phyloP scores from a whole-genome alignment of 2,797 vertebrate genomes.

The Poeciliopsis infans region DNA sequence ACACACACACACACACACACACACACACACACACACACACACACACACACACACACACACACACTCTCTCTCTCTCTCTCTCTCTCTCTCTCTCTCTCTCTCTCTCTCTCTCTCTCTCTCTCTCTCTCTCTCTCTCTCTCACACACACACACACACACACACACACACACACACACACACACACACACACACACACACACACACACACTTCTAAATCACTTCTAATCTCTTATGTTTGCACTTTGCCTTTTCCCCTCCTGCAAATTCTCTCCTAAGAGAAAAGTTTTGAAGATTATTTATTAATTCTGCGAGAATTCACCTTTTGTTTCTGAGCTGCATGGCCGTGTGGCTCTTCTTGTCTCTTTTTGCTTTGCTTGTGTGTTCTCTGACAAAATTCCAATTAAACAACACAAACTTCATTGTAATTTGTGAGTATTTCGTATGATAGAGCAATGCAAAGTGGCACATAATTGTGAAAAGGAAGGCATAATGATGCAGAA shows the following conservation, averaged over 20 bases:
- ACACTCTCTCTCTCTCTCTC: no score
- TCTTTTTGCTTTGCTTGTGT: conserved; percentile 1
- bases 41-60: no score
- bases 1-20: not conserved
- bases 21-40: no score
- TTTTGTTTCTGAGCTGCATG: conserved; percentile 31
- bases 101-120: no score
- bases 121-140: no score
- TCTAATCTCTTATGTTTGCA: conserved; percentile 9
- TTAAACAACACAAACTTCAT: no score
- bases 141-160: no score
- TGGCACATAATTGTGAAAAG: no score
- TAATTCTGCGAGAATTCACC: conserved; percentile 3
- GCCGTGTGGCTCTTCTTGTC: conserved; percentile 4
- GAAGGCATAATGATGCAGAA: not conserved
- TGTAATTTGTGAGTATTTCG: no score
- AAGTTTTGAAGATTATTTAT: conserved; percentile 11
- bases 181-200: not conserved
- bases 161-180: no score
- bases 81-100: no score
- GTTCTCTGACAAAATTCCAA: not conserved
- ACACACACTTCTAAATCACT: conserved; percentile 3
- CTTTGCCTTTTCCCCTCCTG: conserved; percentile 5
- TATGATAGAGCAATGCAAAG: no score
- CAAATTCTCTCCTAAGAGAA: conserved; percentile 8